Conservation (phyloP, 2,113 vertebrate species). For the Australoheros scitulus region DNA sequence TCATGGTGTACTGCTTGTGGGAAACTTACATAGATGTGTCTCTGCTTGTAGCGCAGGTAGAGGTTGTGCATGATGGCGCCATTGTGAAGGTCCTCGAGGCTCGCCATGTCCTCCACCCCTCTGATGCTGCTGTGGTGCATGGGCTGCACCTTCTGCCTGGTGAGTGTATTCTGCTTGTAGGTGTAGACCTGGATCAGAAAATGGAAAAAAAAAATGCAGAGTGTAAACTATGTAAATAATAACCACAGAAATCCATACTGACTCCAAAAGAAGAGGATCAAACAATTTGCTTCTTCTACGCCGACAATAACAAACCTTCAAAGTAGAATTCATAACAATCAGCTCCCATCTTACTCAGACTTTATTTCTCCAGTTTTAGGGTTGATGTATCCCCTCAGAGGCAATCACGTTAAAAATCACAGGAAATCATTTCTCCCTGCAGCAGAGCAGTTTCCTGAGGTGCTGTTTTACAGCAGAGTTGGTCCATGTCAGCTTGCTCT, state of each 20-base stretch:
- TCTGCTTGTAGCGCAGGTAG: conserved; percentile 87
- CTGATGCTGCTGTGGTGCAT: conserved; percentile 85
- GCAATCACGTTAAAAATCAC: not conserved
- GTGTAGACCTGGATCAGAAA: conserved; percentile 87
- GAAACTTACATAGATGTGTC: conserved; percentile 93
- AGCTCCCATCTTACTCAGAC: not conserved
- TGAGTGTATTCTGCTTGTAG: conserved; percentile 93
- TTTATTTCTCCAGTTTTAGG: not conserved
- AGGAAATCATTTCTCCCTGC: not conserved
- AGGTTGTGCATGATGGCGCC: conserved; percentile 97
- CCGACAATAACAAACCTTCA: not conserved
- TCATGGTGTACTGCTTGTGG: not conserved
- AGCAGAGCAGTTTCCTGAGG: not conserved
- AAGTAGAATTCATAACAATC: not conserved
- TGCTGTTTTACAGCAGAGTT: not conserved
- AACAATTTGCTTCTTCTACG: not conserved
- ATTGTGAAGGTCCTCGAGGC: conserved; percentile 90
- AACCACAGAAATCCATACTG: accelerated
- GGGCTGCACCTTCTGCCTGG: conserved; percentile 87
- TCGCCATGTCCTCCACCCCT: conserved; percentile 94
- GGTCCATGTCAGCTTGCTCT: conserved; percentile 10
- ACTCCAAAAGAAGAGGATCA: not conserved
- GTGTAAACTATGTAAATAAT: not conserved
- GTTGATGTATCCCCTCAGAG: not conserved
- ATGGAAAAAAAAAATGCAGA: not conserved